phyloP scores from a whole-genome alignment of 2,797 vertebrate species.

The Paedocypris micromegethes region DNA sequence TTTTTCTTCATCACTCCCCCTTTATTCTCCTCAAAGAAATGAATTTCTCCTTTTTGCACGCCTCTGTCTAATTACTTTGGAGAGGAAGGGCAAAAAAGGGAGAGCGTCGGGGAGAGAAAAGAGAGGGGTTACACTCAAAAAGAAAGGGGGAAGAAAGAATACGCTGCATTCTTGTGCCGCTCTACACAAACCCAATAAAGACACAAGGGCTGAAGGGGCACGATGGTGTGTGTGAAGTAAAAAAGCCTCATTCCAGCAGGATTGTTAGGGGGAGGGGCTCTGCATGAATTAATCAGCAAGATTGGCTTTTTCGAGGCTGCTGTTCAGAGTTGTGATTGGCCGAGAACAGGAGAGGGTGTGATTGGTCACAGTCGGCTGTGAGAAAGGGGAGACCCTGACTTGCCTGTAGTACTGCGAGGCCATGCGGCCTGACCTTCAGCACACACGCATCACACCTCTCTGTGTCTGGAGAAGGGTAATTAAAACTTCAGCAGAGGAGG shows the following conservation, averaged over 20 bases:
- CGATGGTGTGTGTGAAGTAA: constrained; percentile 25
- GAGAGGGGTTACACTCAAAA: constrained; percentile 65
- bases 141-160: constrained; percentile 73
- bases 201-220: constrained; percentile 47
- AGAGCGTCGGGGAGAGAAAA: constrained; percentile 33
- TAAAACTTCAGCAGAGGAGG: constrained; percentile 48
- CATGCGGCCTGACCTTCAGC: constrained; percentile 67
- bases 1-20: constrained; percentile 45
- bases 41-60: constrained; percentile 73
- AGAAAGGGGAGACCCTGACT: constrained; percentile 85
- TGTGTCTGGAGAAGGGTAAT: constrained; percentile 50
- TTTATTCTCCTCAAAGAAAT: constrained; percentile 62
- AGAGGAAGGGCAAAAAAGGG: constrained; percentile 47
- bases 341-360: constrained; percentile 53
- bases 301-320: constrained; percentile 75
- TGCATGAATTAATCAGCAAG: constrained; percentile 84
- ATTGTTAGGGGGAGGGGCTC: constrained; percentile 49
- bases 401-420: constrained; percentile 72
- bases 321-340: constrained; percentile 65
- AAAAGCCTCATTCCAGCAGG: constrained; percentile 43
- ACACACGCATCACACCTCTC: constrained; percentile 50
- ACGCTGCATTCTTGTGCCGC: constrained; percentile 70
- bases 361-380: constrained; percentile 76
- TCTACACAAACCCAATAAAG: constrained; percentile 70
- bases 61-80: constrained; percentile 72